A percentile compares a stretch with the other conserved stretches of the same genome.
Evolutionary conservation across 2,888 invertebrate genomes (phyloP).

Genomic region (Phengaris arion): DNA sequence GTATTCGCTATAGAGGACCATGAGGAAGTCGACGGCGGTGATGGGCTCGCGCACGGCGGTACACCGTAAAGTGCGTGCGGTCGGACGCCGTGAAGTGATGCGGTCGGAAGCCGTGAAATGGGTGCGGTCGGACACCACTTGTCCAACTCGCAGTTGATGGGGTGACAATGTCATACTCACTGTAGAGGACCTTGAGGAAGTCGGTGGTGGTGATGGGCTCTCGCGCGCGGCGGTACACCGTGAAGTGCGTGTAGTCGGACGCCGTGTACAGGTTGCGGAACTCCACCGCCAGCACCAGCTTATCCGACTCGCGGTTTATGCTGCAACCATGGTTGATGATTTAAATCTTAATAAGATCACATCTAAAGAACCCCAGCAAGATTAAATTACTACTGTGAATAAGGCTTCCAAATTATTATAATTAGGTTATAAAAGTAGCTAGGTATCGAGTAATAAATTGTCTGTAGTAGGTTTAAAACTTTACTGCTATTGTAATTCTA

Average conservation of each 20-base stretch:
- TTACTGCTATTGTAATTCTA: too few relatives aligned
- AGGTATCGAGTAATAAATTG: too few relatives aligned
- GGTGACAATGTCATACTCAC: slow-evolving; percentile 32
- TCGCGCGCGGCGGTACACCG: slow-evolving; percentile 38
- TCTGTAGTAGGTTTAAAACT: too few relatives aligned
- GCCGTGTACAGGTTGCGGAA: slow-evolving; percentile 34
- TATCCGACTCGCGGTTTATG: slow-evolving; percentile 39
- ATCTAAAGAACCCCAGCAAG: too few relatives aligned
- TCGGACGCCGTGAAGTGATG: slow-evolving; percentile 29
- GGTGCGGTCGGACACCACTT: slow-evolving; percentile 36
- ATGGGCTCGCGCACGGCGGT: too few relatives aligned
- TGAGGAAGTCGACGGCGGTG: too few relatives aligned
- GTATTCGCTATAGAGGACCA: too few relatives aligned
- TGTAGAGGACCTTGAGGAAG: slow-evolving; percentile 21
- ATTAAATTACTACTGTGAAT: too few relatives aligned
- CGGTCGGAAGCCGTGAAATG: slow-evolving; percentile 33
- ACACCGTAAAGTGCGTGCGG: slow-evolving; percentile 30
- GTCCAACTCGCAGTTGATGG: slow-evolving; percentile 39
- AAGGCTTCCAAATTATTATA: too few relatives aligned
- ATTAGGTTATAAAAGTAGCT: too few relatives aligned
- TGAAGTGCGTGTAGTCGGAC: slow-evolving; percentile 32
- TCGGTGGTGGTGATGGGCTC: slow-evolving; percentile 38
- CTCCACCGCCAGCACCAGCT: slow-evolving; percentile 39
- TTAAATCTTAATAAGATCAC: too few relatives aligned
- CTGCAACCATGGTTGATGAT: slow-evolving; percentile 32